A percentile compares a stretch with the other conserved stretches of the same genome.
These are phyloP conservation scores for Asbolus verrucosus DNA, from an alignment of 1,140 invertebrate genomes.

Conservation along the genomic window DNA sequence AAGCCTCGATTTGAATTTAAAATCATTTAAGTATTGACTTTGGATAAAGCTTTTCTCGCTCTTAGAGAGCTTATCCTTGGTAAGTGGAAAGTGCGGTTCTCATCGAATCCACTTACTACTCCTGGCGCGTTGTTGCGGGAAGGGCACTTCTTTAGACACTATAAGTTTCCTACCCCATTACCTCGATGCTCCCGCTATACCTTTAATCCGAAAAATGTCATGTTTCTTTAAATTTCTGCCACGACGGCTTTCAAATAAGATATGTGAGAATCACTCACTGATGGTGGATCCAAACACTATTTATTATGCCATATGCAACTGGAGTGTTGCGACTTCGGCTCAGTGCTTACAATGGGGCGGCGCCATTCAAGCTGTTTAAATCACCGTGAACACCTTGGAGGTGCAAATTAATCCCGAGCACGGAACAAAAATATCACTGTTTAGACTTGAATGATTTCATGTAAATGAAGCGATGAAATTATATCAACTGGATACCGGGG, in stretches of 20 bases:
- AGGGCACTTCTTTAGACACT: constrained; percentile 38
- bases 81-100: constrained; percentile 60
- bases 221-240: constrained; percentile 7
- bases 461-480: constrained; percentile 52
- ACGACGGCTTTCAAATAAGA: not conserved
- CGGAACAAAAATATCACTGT: constrained; percentile 59
- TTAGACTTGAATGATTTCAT: constrained; percentile 58
- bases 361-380: constrained; percentile 57
- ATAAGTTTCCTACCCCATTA: constrained; percentile 44
- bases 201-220: not conserved
- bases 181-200: not conserved
- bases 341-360: constrained; percentile 3
- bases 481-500: constrained; percentile 41
- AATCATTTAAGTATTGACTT: constrained; percentile 61
- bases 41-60: constrained; percentile 56
- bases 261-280: not conserved
- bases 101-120: constrained; percentile 56
- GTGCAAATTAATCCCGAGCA: constrained; percentile 59
- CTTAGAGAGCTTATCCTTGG: constrained; percentile 55
- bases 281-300: not conserved
- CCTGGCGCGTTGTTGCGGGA: constrained; percentile 29
- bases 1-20: constrained; percentile 61
- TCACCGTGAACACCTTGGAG: constrained; percentile 60
- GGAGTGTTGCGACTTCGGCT: not conserved
- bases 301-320: constrained; percentile 5